Base-by-base conservation (phyloP, 2,797 vertebrate genomes). In the Leptatherina wallacei region DNA sequence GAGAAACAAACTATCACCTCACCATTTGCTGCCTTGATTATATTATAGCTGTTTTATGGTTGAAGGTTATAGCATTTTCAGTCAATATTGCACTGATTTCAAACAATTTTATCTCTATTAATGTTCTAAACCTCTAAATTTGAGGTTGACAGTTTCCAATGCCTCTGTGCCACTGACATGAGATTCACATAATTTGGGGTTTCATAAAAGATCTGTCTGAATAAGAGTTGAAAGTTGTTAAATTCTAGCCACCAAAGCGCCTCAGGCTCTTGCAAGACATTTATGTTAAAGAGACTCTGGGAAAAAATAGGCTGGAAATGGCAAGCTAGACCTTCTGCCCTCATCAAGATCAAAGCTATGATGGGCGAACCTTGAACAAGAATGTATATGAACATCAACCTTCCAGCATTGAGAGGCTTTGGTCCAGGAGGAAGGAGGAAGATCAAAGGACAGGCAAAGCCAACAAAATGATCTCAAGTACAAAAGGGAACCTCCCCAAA, bases 171-270 rank as follows among this genome's bases (percentile, higher is more conserved):
- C 4, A 13, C 22, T 52, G 22, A 12, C 22, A 22, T 10, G 52
- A 29, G 14, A 30, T 7, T 55, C 38, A 57, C 20, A 18, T 57
- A 12, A 67, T 69, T 32, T 42, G 59, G 8, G 16, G 11, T 44
- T n/a, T 29, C 22, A 30, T 47, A 2, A 6, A 44, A 47, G 3
- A 62, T 47, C 40, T 62, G 40, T 12, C n/a, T 56, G 32, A 4
- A 20, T 33, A 8, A 30, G 52, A 66, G 36, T 66, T 57, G 18
- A 42, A 66, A 66, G 64, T 35, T 66, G 24, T n/a, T 38, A 66
- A 56, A 66, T 56, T 18, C 64, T 18, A 2, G 12, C 18, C 36
- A 38, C 27, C 52, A 32, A 40, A 40, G 64, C 20, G 14, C 64
- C 14, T n/a, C 1, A 42, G 27, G 29, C 12, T 13, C 12, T 56